Percentiles rank a stretch among this genome's conserved stretches.
These are phyloP conservation scores for Nymphalis urticae DNA, from an alignment of 2,888 invertebrate genomes.

Conservation along the genomic window DNA sequence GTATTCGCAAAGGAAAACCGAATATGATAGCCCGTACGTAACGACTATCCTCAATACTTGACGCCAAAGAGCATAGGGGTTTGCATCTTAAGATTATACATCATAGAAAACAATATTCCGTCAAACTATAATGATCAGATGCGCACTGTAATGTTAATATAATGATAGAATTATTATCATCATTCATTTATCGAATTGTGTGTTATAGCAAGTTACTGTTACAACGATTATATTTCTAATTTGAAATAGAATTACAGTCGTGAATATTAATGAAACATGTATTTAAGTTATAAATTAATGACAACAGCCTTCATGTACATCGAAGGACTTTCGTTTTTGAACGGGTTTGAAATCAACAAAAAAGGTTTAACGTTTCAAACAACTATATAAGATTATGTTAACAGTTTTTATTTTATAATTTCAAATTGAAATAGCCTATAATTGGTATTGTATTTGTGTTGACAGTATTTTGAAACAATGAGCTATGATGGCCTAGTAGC, in stretches of 20 bases:
- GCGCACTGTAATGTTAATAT: conserved; percentile 25
- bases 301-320: conserved; percentile 5
- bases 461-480: too few relatives aligned
- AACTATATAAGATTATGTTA: neutral
- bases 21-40: conserved; percentile 32
- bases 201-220: conserved; percentile 30
- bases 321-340: conserved; percentile 2
- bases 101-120: conserved; percentile 1
- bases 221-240: conserved; percentile 32
- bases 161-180: conserved; percentile 28
- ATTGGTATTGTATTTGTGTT: too few relatives aligned
- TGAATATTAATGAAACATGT: conserved; percentile 20
- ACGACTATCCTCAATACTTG: neutral
- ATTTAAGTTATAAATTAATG: conserved; percentile 12
- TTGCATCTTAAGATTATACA: neutral
- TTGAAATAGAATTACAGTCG: conserved; percentile 26
- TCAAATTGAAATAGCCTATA: too few relatives aligned
- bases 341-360: conserved; percentile 4
- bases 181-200: conserved; percentile 33
- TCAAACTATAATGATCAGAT: conserved; percentile 13
- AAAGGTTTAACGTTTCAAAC: neutral
- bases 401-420: too few relatives aligned
- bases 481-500: too few relatives aligned
- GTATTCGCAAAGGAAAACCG: conserved; percentile 37
- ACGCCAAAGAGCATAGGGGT: neutral